Conservation (phyloP, 2,888 invertebrate genomes). For the Encarsia formosa region DNA sequence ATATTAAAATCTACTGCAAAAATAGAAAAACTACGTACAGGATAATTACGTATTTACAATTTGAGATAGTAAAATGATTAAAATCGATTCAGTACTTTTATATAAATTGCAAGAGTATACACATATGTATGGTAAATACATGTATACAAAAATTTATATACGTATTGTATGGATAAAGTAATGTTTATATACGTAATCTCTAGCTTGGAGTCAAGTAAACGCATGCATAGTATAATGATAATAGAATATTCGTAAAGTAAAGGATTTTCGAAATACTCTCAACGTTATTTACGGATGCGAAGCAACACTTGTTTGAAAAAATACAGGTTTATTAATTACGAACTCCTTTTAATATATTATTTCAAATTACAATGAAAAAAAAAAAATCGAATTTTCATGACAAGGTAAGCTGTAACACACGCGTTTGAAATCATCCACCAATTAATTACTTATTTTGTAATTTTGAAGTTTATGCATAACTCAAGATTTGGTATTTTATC, state of each 20-base stretch:
- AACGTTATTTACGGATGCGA: conserved; percentile 41
- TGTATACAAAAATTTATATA: conserved; percentile 14
- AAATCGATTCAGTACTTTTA: no score
- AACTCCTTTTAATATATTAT: background rate
- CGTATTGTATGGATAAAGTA: conserved; percentile 17
- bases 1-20: no score
- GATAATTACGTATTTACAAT: no score
- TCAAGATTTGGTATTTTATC: no score
- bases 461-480: no score
- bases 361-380: background rate
- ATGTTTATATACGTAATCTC: conserved; percentile 25
- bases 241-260: conserved; percentile 2
- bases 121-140: conserved; percentile 3
- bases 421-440: no score
- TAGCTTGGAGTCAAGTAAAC: conserved; percentile 38
- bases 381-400: background rate
- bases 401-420: no score
- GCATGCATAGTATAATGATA: conserved; percentile 35
- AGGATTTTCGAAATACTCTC: conserved; percentile 35
- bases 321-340: no score
- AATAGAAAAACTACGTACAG: no score
- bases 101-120: no score
- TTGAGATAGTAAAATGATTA: no score
- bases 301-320: conserved; percentile 44
- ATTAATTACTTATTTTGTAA: no score